A percentile compares a stretch with the other conserved stretches of the same genome.
Evolutionary conservation across 2,888 invertebrate genomes (phyloP).

Genomic region (Microctonus hyperodae): DNA sequence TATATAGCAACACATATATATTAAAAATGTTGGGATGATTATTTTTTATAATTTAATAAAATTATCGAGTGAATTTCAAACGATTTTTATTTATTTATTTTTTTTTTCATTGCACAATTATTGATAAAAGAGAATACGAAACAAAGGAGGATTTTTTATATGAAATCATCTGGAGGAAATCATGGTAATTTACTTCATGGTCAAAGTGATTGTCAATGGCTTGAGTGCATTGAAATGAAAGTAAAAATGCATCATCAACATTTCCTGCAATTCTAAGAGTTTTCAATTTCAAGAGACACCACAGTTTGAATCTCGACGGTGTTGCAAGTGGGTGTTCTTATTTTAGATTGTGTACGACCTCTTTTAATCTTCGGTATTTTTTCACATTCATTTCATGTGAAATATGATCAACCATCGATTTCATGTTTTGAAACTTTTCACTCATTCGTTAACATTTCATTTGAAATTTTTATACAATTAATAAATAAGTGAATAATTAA

Average conservation of each 20-base stretch:
- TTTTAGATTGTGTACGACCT: constrained; percentile 51
- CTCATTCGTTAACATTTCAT: too few species aligned
- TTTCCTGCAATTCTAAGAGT: background rate
- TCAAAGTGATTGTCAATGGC: background rate
- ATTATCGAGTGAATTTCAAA: background rate
- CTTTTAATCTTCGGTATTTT: background rate
- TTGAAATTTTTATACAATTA: too few species aligned
- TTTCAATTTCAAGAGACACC: background rate
- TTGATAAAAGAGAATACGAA: background rate
- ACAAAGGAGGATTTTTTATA: background rate
- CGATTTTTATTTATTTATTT: background rate
- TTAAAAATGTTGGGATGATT: background rate
- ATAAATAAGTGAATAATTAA: too few species aligned
- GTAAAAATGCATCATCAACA: background rate
- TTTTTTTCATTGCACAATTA: background rate
- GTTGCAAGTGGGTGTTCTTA: constrained; percentile 54
- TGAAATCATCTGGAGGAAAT: background rate
- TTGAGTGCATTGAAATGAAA: background rate
- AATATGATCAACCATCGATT: background rate
- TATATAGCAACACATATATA: too few species aligned
- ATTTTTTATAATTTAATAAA: background rate
- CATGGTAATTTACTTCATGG: background rate
- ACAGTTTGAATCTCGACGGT: background rate
- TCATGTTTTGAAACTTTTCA: background rate
- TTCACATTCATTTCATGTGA: background rate